phyloP scores from a whole-genome alignment of 2,113 vertebrate genomes.

The Grammomys dolichurus region DNA sequence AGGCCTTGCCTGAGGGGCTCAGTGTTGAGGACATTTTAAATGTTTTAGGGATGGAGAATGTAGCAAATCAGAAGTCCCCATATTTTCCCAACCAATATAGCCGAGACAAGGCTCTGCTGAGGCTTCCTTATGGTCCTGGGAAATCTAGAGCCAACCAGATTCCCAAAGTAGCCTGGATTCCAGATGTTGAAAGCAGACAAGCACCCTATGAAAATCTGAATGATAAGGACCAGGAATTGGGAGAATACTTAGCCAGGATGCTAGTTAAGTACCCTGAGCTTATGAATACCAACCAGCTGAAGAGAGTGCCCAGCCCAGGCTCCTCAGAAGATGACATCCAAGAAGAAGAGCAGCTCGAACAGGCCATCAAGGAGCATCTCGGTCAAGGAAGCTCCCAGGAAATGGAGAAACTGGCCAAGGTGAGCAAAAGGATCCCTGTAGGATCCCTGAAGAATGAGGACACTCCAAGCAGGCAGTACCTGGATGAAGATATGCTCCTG shows the following conservation, averaged over 20 bases:
- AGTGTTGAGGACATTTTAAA: conserved; percentile 92
- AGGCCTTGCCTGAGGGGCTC: conserved; percentile 89
- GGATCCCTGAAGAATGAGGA: conserved; percentile 79
- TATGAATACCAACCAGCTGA: conserved; percentile 86
- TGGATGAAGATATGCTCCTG: conserved; percentile 92
- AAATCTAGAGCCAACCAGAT: conserved; percentile 84
- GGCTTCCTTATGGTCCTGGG: conserved; percentile 84
- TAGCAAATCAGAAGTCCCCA: conserved; percentile 87
- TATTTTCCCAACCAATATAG: conserved; percentile 88
- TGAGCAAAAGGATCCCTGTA: conserved; percentile 88
- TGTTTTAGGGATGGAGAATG: conserved; percentile 90
- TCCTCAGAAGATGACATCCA: conserved; percentile 83
- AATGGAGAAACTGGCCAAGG: conserved; percentile 79
- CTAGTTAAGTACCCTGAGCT: conserved; percentile 90
- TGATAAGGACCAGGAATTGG: conserved; percentile 92
- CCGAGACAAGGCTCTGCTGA: conserved; percentile 86
- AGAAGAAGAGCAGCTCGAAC: conserved; percentile 86
- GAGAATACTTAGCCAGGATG: conserved; percentile 92
- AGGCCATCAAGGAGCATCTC: conserved; percentile 90
- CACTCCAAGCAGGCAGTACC: conserved; percentile 84
- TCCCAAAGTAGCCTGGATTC: conserved; percentile 85
- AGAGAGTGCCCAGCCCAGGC: conserved; percentile 85
- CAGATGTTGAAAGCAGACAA: conserved; percentile 85
- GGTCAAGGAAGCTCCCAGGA: conserved; percentile 88
- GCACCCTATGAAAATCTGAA: conserved; percentile 88